A percentile compares a stretch with the other conserved stretches of the same genome.
phyloP scores from a whole-genome alignment of 2,888 invertebrate species.

The Drepana falcataria region DNA sequence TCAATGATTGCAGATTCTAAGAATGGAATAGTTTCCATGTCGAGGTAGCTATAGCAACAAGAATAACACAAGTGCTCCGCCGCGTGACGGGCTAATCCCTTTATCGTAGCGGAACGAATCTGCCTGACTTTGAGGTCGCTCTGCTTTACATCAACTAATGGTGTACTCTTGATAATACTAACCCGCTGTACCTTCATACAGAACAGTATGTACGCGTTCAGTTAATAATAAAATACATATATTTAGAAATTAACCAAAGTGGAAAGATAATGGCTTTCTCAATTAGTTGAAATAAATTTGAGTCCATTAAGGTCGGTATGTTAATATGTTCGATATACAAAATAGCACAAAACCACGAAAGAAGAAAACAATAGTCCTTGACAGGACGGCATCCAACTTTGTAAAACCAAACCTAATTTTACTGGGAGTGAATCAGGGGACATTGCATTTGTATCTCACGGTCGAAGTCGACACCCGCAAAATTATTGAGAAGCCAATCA shows the following conservation, averaged over 20 bases:
- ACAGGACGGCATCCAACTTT: too few species aligned
- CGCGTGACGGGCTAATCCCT: slow-evolving; percentile 58
- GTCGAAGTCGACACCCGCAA: slow-evolving; percentile 14
- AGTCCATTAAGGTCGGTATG: too few species aligned
- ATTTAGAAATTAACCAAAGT: background rate
- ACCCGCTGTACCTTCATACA: slow-evolving; percentile 36
- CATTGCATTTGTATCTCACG: slow-evolving; percentile 5
- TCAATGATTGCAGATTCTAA: slow-evolving; percentile 9
- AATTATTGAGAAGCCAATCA: slow-evolving; percentile 20
- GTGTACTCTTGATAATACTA: slow-evolving; percentile 41
- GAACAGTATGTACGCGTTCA: too few species aligned
- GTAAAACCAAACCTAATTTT: too few species aligned
- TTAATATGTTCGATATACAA: too few species aligned
- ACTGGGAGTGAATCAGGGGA: background rate
- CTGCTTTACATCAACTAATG: slow-evolving; percentile 60
- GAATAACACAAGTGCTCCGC: slow-evolving; percentile 34
- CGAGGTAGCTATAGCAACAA: slow-evolving; percentile 33
- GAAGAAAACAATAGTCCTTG: too few species aligned
- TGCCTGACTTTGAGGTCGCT: slow-evolving; percentile 41
- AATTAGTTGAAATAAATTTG: too few species aligned
- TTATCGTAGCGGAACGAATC: slow-evolving; percentile 66
- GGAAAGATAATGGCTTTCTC: too few species aligned
- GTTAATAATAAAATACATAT: background rate
- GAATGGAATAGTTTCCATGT: slow-evolving; percentile 16
- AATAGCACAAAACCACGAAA: too few species aligned